A percentile compares a stretch with the other conserved stretches of the same genome.
These are phyloP conservation scores for Caenorhabditis sp. DNA, from an alignment of 2,888 invertebrate genomes.

Conservation along the genomic window DNA sequence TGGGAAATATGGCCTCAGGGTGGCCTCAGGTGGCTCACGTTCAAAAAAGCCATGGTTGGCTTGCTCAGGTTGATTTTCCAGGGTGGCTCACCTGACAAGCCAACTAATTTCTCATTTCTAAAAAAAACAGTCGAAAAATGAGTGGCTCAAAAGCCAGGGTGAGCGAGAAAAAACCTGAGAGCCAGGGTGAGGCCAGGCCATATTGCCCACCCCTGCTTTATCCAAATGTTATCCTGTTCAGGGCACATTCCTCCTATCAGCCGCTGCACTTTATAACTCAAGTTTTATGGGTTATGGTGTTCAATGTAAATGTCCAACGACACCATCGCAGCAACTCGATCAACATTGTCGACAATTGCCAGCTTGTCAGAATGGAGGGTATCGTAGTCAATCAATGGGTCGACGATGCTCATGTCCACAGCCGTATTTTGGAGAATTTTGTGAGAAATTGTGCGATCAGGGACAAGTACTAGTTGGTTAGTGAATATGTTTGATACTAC, in stretches of 20 bases:
- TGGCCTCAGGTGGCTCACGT: too few relatives aligned
- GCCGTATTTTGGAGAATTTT: constrained; percentile 68
- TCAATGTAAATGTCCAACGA: constrained; percentile 59
- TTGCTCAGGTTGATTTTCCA: too few relatives aligned
- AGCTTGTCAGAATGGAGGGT: constrained; percentile 65
- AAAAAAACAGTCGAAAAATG: too few relatives aligned
- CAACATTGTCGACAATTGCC: constrained; percentile 63
- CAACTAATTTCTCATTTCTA: too few relatives aligned
- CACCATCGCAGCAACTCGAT: constrained; percentile 40
- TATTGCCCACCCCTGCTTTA: too few relatives aligned
- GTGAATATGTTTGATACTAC: too few relatives aligned
- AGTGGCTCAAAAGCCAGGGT: too few relatives aligned
- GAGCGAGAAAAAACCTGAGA: too few relatives aligned
- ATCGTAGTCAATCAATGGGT: constrained; percentile 49
- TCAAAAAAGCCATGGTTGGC: too few relatives aligned
- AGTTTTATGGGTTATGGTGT: constrained; percentile 56
- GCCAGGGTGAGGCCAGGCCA: too few relatives aligned
- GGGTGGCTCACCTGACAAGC: too few relatives aligned
- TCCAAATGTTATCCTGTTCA: constrained; percentile 12
- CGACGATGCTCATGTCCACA: constrained; percentile 58
- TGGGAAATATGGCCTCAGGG: too few relatives aligned
- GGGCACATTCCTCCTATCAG: constrained; percentile 58
- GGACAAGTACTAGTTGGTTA: constrained; percentile 61
- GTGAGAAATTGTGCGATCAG: constrained; percentile 69
- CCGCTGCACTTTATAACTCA: constrained; percentile 55